phyloP scores from a whole-genome alignment of 2,113 vertebrate species.

The Hippocampus comes region DNA sequence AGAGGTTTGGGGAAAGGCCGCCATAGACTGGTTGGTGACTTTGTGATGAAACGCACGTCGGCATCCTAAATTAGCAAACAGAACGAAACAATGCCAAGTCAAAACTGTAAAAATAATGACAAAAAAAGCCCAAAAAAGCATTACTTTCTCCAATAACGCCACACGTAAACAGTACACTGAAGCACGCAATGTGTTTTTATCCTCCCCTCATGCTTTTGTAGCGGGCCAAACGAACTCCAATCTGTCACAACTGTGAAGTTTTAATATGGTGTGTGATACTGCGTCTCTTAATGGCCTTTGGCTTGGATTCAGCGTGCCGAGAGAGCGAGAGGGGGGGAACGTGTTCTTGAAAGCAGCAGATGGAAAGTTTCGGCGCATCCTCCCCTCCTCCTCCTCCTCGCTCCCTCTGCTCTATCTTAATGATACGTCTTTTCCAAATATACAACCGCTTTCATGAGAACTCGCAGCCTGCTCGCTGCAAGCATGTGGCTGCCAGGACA shows the following conservation, averaged over 20 bases:
- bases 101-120: no score
- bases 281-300: conserved; percentile 60
- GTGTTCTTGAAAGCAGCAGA: conserved; percentile 74
- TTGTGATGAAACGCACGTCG: no score
- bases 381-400: conserved; percentile 55
- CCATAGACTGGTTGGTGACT: no score
- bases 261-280: conserved; percentile 60
- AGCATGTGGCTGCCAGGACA: conserved; percentile 47
- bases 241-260: conserved; percentile 54
- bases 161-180: background rate
- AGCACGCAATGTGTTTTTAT: background rate
- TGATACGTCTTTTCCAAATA: conserved; percentile 80
- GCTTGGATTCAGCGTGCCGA: conserved; percentile 52
- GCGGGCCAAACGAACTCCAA: conserved; percentile 56
- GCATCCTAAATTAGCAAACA: no score
- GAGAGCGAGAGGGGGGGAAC: conserved; percentile 67
- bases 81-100: background rate
- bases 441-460: conserved; percentile 82
- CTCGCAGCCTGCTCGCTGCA: conserved; percentile 74
- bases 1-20: no score
- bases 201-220: conserved; percentile 15
- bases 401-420: conserved; percentile 77
- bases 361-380: conserved; percentile 75
- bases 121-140: no score
- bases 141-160: background rate